Evolutionary conservation across 2,888 invertebrate genomes (phyloP).

Genomic region (Heterodera filipjevi): DNA sequence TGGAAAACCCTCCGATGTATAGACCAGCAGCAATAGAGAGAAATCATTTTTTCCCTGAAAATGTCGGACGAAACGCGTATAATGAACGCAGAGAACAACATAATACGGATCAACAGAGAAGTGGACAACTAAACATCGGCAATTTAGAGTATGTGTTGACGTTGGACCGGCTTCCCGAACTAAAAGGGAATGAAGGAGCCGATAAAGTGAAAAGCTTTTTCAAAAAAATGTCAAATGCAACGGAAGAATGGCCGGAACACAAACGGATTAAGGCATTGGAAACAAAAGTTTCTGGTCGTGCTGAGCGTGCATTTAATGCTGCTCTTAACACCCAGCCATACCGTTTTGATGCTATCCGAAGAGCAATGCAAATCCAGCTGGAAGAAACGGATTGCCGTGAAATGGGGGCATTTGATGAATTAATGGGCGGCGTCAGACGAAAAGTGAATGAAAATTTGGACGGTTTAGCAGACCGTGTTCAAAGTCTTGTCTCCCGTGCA

Average conservation of each 20-base stretch:
- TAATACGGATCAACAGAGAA: no score
- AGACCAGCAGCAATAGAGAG: no score
- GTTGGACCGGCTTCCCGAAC: no score
- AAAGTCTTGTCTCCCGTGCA: not conserved
- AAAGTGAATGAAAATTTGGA: constrained; percentile 1
- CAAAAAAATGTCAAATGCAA: not conserved
- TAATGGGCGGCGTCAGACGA: not conserved
- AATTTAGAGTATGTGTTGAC: no score
- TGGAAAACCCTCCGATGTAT: no score
- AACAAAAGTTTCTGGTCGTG: not conserved
- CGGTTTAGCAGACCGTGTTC: not conserved
- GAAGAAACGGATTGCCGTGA: not conserved
- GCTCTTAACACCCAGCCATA: not conserved
- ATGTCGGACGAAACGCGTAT: no score
- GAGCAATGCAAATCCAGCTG: not conserved
- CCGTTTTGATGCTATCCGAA: not conserved
- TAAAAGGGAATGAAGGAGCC: no score
- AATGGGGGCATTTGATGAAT: not conserved
- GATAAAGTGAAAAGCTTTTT: not conserved
- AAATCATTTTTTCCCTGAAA: no score
- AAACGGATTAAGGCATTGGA: constrained; percentile 6
- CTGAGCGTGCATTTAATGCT: constrained; percentile 13
- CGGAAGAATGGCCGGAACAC: not conserved
- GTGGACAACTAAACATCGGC: no score
- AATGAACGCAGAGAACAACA: no score